phyloP scores from a whole-genome alignment of 1,140 invertebrate genomes.

The Schlechtendalia chinensis region DNA sequence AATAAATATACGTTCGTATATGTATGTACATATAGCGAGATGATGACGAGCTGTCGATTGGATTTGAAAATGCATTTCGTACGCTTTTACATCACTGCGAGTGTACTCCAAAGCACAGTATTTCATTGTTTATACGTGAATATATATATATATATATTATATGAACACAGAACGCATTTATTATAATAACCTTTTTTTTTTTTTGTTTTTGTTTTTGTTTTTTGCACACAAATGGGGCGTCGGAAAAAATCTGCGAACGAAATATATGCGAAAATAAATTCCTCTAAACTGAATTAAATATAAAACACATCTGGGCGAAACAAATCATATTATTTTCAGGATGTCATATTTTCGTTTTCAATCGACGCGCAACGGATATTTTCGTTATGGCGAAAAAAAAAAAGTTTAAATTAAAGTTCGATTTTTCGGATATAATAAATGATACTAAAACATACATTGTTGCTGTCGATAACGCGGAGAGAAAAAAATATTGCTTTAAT shows the following conservation, averaged over 20 bases:
- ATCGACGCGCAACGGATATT: neutral
- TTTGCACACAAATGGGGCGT: slow-evolving; percentile 4
- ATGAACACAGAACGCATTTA: slow-evolving; percentile 14
- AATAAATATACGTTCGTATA: too few relatives aligned
- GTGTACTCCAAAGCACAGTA: slow-evolving; percentile 12
- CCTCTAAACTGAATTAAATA: slow-evolving; percentile 45
- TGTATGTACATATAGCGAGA: too few relatives aligned
- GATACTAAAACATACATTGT: too few relatives aligned
- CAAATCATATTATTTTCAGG: slow-evolving; percentile 30
- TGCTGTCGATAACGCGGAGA: too few relatives aligned
- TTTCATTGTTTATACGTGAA: slow-evolving; percentile 43
- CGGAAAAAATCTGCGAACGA: slow-evolving; percentile 38
- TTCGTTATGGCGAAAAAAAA: too few relatives aligned
- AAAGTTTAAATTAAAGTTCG: neutral
- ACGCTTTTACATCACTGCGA: slow-evolving; percentile 9
- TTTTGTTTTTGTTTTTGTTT: too few relatives aligned
- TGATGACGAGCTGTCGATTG: slow-evolving; percentile 37
- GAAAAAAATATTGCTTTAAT: too few relatives aligned
- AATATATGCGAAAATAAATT: slow-evolving; percentile 47
- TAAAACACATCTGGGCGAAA: slow-evolving; percentile 7
- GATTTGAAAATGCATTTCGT: slow-evolving; percentile 37
- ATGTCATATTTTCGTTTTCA: slow-evolving; percentile 15
- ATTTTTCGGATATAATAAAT: neutral
- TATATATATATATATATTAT: too few relatives aligned
- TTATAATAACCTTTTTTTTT: slow-evolving; percentile 31